Conservation (phyloP, 2,888 invertebrate species). For the Drosophila peninsularis region DNA sequence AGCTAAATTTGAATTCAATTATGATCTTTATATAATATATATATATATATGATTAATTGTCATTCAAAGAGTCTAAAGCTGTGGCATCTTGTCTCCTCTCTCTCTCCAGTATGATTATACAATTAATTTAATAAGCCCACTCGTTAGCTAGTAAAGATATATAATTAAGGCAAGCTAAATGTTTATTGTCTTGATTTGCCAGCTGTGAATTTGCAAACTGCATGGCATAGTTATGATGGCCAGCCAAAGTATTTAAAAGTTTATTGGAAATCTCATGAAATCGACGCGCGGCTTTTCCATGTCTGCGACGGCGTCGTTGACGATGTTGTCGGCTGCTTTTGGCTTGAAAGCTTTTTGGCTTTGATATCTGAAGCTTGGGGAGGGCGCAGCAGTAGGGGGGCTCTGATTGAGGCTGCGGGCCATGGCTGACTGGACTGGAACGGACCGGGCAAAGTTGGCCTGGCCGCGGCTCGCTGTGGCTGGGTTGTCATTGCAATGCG, state of each 20-base stretch:
- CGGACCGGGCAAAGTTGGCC: conserved; percentile 35
- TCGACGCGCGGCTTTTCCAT: conserved; percentile 64
- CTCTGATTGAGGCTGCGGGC: conserved; percentile 60
- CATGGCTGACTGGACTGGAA: conserved; percentile 58
- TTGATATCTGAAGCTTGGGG: conserved; percentile 48
- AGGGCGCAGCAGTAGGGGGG: not conserved
- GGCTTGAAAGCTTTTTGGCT: conserved; percentile 71
- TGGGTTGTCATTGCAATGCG: conserved; percentile 66
- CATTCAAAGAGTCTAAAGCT: no score
- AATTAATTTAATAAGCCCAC: not conserved
- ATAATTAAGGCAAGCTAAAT: not conserved
- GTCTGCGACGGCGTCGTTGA: conserved; percentile 51
- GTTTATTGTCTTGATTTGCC: not conserved
- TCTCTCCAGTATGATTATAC: not conserved
- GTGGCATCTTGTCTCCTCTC: no score
- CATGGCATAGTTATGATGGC: conserved; percentile 25
- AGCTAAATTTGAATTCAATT: no score
- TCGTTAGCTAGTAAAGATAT: not conserved
- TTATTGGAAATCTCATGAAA: conserved; percentile 68
- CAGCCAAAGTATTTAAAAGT: conserved; percentile 41
- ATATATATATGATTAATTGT: no score
- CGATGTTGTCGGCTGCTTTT: conserved; percentile 67
- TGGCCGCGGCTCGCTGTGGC: conserved; percentile 19
- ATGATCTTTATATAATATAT: no score
- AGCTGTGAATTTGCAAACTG: not conserved